These are phyloP conservation scores for Anguilla japonica DNA, from an alignment of 2,113 vertebrate species.

Conservation along the genomic window DNA sequence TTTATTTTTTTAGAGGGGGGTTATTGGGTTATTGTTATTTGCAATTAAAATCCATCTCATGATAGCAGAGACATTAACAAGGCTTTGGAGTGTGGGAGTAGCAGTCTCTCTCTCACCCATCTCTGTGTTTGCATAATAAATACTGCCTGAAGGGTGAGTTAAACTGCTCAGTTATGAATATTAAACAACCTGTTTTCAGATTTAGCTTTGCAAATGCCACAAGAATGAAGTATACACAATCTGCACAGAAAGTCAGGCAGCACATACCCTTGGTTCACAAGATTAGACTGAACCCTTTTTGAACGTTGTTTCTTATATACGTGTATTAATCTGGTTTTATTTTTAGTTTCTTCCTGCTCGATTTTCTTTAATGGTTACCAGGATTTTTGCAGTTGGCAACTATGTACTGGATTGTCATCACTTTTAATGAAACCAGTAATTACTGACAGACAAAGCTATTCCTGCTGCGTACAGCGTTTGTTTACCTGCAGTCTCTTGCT, in stretches of 20 bases:
- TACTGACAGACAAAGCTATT: neutral
- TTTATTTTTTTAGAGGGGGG: neutral
- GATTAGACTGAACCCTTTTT: neutral
- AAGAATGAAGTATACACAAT: neutral
- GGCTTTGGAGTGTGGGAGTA: neutral
- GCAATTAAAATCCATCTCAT: neutral
- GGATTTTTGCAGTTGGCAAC: neutral
- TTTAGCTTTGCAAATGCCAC: neutral
- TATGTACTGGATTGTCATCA: neutral
- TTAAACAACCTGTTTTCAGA: conserved; percentile 3
- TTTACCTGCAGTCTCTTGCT: neutral
- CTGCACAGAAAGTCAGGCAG: neutral
- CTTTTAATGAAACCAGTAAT: neutral
- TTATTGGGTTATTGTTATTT: neutral
- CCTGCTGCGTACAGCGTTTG: neutral
- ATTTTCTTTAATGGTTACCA: no score
- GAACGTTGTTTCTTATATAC: neutral
- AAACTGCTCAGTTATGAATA: conserved; percentile 5
- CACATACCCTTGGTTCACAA: neutral
- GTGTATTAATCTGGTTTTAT: neutral
- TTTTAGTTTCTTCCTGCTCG: neutral
- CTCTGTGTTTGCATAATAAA: neutral
- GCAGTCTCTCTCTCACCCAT: neutral
- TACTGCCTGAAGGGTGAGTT: neutral
- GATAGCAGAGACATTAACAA: neutral